Conservation (phyloP, 2,888 invertebrate species). For the Yponomeuta sedellus region DNA sequence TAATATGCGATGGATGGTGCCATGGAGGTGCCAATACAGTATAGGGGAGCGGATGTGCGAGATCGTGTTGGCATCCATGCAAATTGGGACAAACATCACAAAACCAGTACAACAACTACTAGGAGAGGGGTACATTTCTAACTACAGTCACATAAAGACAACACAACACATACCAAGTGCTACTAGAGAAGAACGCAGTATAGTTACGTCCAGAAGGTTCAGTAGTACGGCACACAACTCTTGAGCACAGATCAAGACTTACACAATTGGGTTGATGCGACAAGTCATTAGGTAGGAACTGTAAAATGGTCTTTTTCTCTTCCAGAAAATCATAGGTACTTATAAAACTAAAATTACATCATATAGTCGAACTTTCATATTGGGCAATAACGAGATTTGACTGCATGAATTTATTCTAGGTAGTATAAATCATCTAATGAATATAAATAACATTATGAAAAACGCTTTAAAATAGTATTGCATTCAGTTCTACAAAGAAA, state of each 20-base stretch:
- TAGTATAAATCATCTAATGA: background rate
- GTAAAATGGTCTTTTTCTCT: slow-evolving; percentile 59
- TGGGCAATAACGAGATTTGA: slow-evolving; percentile 82
- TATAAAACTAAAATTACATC: slow-evolving; percentile 1
- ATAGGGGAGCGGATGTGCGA: background rate
- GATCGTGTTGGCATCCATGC: slow-evolving; percentile 2
- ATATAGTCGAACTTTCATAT: background rate
- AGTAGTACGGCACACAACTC: slow-evolving; percentile 7
- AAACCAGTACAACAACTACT: slow-evolving; percentile 3
- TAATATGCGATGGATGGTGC: background rate
- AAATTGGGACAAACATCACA: background rate
- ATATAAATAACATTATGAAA: slow-evolving; percentile 8
- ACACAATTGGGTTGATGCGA: slow-evolving; percentile 16
- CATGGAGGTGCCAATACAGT: background rate
- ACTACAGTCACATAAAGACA: slow-evolving; percentile 53
- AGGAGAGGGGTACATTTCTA: slow-evolving; percentile 53
- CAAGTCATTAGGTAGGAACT: background rate
- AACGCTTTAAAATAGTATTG: too few relatives aligned
- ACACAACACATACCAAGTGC: slow-evolving; percentile 21
- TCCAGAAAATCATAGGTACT: background rate
- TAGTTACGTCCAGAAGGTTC: background rate
- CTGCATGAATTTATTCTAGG: slow-evolving; percentile 64
- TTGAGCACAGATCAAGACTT: slow-evolving; percentile 16
- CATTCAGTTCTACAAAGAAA: slow-evolving; percentile 3
- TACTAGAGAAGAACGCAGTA: background rate